Base-by-base conservation (phyloP, 2,797 vertebrate genomes). In the Enteromius afrohamiltoni region DNA sequence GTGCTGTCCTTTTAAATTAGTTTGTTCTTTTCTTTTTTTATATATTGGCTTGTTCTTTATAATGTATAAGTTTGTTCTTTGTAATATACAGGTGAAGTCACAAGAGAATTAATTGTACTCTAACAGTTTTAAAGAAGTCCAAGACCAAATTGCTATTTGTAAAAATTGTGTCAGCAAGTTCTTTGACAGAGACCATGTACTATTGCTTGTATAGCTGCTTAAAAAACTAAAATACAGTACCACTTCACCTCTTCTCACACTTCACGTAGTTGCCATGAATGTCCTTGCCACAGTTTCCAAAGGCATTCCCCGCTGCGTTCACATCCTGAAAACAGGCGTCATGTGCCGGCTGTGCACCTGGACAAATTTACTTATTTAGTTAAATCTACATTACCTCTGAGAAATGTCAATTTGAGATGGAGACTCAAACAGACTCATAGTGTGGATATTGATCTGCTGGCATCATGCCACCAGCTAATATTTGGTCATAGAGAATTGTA, bases 271-370 rank as follows among this genome's bases (percentile, higher is more conserved):
- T 92, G 5, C 96, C 96, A 0, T 94, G 90, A 37, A 90, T 89
- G 62, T 97, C 96, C 85, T 94, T 96, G 55, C 97, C 97, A 0
- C 97, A 98, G 93, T 99, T 98, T 42, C 97, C 97, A 0, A 96
- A 96, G 53, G 95, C 93, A 10, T 98, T 96, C 1, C 97, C 97
- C 0, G 95, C 96, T 1, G 95, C 95, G 77, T 99, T 99, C 89
- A 98, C 96, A 0, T 95, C 95, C 87, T 96, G 93, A 88, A 99
- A 99, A 80, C 98, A 98, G 77, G 93, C 95, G 0, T 97, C 95
- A 0, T 96, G 97, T 0, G 97, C 97, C 0, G 97, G 97, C 74
- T 90, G 93, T 7, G 97, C 96, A 71, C 96, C 98, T 99, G 93
- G 3, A 87, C 65, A 85, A 75, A 86, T 68, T 79, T 34, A 51